A percentile compares a stretch with the other conserved stretches of the same genome.
Conservation (phyloP, 2,113 vertebrate genomes). For the Bettongia penicillata region DNA sequence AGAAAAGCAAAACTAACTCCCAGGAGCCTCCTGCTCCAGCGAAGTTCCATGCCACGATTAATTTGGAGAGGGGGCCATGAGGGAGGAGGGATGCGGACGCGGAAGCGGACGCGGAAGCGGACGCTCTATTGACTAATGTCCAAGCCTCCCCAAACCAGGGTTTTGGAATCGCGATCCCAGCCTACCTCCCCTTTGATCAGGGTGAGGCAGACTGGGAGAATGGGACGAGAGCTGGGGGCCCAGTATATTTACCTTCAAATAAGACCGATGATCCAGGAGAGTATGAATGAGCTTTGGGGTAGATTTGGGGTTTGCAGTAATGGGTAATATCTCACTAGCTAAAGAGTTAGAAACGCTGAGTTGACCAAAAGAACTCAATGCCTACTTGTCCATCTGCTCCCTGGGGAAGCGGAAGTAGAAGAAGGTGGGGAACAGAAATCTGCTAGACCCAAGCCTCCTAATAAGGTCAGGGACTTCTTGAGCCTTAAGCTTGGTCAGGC, state of each 20-base stretch:
- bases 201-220: background rate
- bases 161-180: background rate
- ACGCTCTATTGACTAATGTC: background rate
- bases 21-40: background rate
- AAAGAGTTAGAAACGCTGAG: background rate
- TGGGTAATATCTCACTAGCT: background rate
- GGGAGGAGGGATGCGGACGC: background rate
- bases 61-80: background rate
- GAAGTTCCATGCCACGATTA: background rate
- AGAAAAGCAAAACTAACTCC: background rate
- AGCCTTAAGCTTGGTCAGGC: background rate
- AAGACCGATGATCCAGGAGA: background rate
- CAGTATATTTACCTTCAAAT: background rate
- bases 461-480: background rate
- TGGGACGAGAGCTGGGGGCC: background rate
- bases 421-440: background rate
- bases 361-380: background rate
- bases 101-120: no score
- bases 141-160: background rate
- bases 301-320: background rate
- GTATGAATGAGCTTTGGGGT: background rate
- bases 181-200: background rate
- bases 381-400: background rate
- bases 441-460: background rate
- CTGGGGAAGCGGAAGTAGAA: background rate